Evolutionary conservation across 2,888 invertebrate species (phyloP), one percentile per base, ranked within the genome.

Genomic region (Cerceris ruficornis): DNA sequence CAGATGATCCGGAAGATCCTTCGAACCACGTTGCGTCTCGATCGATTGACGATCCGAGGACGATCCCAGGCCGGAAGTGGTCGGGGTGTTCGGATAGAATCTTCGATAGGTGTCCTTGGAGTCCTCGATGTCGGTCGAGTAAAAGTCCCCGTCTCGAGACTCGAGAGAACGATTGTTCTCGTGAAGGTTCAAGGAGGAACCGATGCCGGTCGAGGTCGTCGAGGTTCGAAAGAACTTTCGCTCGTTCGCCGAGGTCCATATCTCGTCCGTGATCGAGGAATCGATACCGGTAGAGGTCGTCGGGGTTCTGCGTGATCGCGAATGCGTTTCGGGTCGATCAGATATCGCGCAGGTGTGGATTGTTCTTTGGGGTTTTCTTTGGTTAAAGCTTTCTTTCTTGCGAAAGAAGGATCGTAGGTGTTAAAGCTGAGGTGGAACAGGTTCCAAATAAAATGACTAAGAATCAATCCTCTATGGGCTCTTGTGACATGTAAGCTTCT

Each of bases 121-220:
- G 42, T 89, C 89, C 65, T 90, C 89, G 77, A 87, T 85, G 61
- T 88, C 90, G 41, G 89, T 90, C n/a, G 87, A 88, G 82, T 90
- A 90, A 61, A 88, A 88, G 66, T 90, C 90, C 15, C 85, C 88
- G 62, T 90, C 90, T 6, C 88, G 86, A 0, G 89, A 89, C 64
- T 90, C 90, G 15, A 90, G 75, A 2, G 90, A 90, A 2, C 90
- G 88, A 80, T 90, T 90, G 81, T 89, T 90, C 62, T 91, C 90
- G 69, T 89, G 90, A 0, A 90, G 87, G 75, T 91, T 91, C 66
- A 91, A 61, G 13, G 89, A 90, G 28, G 90, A 90, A 5, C 90
- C 90, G 69, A 91, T 88, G 1, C 90, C 90, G 42, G 90, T 90
- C 60, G 90, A 90, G 8, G 90, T 87, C 41, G 90, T 90, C 68